Evolutionary conservation across 2,888 invertebrate genomes (phyloP).

Genomic region (Plebejus anna): DNA sequence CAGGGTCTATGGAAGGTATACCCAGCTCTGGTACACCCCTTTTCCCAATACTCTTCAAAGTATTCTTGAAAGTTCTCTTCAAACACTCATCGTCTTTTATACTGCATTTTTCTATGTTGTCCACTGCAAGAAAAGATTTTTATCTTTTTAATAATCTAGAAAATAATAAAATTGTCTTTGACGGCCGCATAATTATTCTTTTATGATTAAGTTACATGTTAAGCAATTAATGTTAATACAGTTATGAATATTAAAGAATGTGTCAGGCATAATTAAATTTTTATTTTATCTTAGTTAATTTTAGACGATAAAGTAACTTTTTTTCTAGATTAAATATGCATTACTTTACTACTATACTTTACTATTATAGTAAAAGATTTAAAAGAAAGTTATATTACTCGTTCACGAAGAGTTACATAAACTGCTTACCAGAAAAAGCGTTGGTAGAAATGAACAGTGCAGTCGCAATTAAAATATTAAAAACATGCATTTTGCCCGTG

Average conservation of each 20-base stretch:
- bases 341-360: no score
- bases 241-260: not conserved
- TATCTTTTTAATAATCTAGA: not conserved
- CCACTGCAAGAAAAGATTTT: conserved; percentile 43
- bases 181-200: not conserved
- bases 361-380: not conserved
- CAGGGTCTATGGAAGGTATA: conserved; percentile 51
- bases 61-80: conserved; percentile 39
- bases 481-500: conserved; percentile 34
- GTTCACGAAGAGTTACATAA: conserved; percentile 7
- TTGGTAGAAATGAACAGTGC: conserved; percentile 31
- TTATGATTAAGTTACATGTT: not conserved
- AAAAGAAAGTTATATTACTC: not conserved
- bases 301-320: not conserved
- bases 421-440: conserved; percentile 35
- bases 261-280: not conserved
- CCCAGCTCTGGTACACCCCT: conserved; percentile 46
- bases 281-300: no score
- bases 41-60: conserved; percentile 42
- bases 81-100: conserved; percentile 47
- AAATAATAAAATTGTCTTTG: not conserved
- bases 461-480: conserved; percentile 29
- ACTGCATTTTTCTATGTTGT: conserved; percentile 47
- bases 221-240: not conserved
- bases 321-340: not conserved